Conservation (phyloP, 2,797 vertebrate species). For the Sternarchorhynchus goeldii region DNA sequence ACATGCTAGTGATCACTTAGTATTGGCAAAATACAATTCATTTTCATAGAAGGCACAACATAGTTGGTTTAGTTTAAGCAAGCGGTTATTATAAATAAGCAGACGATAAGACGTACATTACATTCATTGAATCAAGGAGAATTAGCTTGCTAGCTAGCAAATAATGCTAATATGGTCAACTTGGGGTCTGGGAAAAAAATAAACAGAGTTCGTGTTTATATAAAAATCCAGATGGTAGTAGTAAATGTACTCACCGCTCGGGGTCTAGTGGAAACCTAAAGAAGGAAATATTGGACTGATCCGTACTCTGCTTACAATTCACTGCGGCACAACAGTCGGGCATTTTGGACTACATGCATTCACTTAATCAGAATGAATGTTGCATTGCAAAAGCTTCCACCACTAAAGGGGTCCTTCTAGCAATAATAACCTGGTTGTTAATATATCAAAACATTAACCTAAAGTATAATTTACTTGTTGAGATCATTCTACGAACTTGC, state of each 20-base stretch:
- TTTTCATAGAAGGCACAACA: neutral
- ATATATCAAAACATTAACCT: no score
- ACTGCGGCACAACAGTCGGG: slow-evolving; percentile 84
- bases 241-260: slow-evolving; percentile 71
- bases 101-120: neutral
- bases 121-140: slow-evolving; percentile 47
- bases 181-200: neutral
- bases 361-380: slow-evolving; percentile 52
- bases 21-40: neutral
- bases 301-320: slow-evolving; percentile 76
- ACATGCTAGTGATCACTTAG: slow-evolving; percentile 3
- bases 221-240: neutral
- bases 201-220: neutral
- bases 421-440: neutral
- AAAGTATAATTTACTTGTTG: neutral
- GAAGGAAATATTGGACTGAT: slow-evolving; percentile 70
- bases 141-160: slow-evolving; percentile 49
- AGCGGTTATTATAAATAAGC: neutral
- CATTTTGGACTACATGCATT: slow-evolving; percentile 78
- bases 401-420: slow-evolving; percentile 9
- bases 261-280: slow-evolving; percentile 82
- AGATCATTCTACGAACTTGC: slow-evolving; percentile 54
- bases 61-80: neutral
- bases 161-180: slow-evolving; percentile 37
- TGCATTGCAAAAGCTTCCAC: slow-evolving; percentile 44